phyloP scores from a whole-genome alignment of 2,888 invertebrate species.

The Spialia ferax region DNA sequence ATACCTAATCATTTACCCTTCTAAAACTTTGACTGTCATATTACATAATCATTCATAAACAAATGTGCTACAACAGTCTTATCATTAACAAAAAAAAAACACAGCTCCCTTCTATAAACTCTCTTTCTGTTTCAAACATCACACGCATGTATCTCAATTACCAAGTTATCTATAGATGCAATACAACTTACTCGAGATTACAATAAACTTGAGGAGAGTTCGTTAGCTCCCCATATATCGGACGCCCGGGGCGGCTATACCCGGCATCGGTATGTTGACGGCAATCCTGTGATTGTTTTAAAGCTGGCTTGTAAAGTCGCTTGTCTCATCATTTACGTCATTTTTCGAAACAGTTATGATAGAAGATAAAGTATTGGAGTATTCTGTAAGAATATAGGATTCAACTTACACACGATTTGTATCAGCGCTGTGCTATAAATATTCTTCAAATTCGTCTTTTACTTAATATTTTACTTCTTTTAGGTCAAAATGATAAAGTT shows the following conservation, averaged over 20 bases:
- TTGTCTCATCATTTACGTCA: not conserved
- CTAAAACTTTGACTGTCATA: too few species aligned
- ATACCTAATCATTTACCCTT: too few species aligned
- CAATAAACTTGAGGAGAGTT: not conserved
- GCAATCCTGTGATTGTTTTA: not conserved
- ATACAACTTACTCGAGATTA: not conserved
- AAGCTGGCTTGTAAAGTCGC: not conserved
- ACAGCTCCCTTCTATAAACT: not conserved
- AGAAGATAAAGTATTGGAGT: too few species aligned
- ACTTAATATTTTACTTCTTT: too few species aligned
- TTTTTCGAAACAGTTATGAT: too few species aligned
- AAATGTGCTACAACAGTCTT: not conserved
- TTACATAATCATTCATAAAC: not conserved
- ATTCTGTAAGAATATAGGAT: too few species aligned
- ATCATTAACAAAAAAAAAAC: too few species aligned
- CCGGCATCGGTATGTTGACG: slow-evolving; percentile 4
- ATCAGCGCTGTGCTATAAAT: too few species aligned
- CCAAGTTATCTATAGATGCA: not conserved
- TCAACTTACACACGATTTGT: too few species aligned
- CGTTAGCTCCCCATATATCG: not conserved
- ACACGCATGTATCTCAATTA: not conserved
- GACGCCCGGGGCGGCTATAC: not conserved
- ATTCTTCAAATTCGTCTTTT: too few species aligned
- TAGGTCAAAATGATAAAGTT: too few species aligned
- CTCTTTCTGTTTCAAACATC: not conserved